Conservation (phyloP, 2,113 vertebrate species). For the Arothron firmamentum region DNA sequence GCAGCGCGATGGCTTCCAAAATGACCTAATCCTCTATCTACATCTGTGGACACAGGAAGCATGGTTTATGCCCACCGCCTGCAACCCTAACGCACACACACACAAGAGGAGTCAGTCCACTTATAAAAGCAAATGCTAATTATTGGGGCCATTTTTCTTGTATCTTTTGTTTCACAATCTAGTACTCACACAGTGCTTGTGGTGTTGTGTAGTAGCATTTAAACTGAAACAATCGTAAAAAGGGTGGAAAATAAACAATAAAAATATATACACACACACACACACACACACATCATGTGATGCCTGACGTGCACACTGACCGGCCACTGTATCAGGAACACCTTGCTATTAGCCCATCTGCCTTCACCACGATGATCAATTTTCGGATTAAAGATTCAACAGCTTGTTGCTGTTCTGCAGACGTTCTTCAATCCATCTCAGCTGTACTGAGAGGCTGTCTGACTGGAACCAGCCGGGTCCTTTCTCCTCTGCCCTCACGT, state of each 20-base stretch:
- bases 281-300: constrained; percentile 80
- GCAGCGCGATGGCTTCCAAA: constrained; percentile 10
- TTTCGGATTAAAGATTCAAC: no score
- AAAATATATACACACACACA: constrained; percentile 83
- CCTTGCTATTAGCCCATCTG: no score
- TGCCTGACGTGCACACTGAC: constrained; percentile 41
- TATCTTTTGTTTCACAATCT: constrained; percentile 2
- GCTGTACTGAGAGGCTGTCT: no score
- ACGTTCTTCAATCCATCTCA: no score
- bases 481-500: no score
- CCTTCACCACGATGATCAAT: no score
- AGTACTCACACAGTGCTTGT: constrained; percentile 25
- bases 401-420: no score
- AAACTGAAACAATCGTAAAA: constrained; percentile 38
- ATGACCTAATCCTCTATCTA: neutral
- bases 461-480: no score
- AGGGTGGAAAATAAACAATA: constrained; percentile 62
- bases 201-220: constrained; percentile 28
- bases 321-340: no score
- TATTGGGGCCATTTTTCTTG: neutral
- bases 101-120: neutral
- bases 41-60: constrained; percentile 17
- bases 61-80: constrained; percentile 15
- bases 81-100: constrained; percentile 13
- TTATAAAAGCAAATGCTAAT: neutral